A percentile compares a stretch with the other conserved stretches of the same genome.
These are phyloP conservation scores for Ricordea florida DNA, from an alignment of 92 coral and sea anemone genomes.

Conservation along the genomic window DNA sequence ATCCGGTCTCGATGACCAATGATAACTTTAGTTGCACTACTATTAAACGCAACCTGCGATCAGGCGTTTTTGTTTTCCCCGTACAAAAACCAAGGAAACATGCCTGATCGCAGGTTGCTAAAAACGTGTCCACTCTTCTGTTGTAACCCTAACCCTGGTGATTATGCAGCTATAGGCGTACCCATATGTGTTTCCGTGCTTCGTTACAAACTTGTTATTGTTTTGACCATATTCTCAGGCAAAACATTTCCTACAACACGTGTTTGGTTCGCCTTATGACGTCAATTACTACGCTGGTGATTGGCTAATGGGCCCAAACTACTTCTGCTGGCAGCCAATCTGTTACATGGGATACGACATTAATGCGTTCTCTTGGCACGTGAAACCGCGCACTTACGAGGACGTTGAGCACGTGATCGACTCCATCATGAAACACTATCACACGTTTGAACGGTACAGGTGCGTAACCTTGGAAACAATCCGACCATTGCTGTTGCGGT, in stretches of 20 bases:
- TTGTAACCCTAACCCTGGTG: too few relatives aligned
- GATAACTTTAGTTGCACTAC: too few relatives aligned
- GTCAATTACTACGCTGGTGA: constrained; percentile 96
- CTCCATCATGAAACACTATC: constrained; percentile 75
- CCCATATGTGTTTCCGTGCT: background rate
- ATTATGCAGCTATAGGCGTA: background rate
- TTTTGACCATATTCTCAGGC: constrained; percentile 49
- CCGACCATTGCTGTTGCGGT: too few relatives aligned
- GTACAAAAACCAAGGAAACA: too few relatives aligned
- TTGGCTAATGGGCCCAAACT: constrained; percentile 98
- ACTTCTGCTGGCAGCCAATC: constrained; percentile 93
- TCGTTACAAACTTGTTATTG: background rate
- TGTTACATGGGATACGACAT: constrained; percentile 59
- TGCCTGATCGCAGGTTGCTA: too few relatives aligned
- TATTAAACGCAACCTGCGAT: too few relatives aligned
- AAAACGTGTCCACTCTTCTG: too few relatives aligned
- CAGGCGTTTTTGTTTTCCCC: too few relatives aligned
- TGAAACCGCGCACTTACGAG: constrained; percentile 65
- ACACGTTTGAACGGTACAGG: constrained; percentile 84
- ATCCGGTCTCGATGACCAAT: too few relatives aligned
- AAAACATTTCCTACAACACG: constrained; percentile 86
- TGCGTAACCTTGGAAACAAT: background rate
- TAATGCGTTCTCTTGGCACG: constrained; percentile 49
- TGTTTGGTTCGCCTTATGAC: constrained; percentile 83
- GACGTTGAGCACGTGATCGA: constrained; percentile 69